Conservation (phyloP, 2,797 vertebrate genomes). For the Agapornis canus region DNA sequence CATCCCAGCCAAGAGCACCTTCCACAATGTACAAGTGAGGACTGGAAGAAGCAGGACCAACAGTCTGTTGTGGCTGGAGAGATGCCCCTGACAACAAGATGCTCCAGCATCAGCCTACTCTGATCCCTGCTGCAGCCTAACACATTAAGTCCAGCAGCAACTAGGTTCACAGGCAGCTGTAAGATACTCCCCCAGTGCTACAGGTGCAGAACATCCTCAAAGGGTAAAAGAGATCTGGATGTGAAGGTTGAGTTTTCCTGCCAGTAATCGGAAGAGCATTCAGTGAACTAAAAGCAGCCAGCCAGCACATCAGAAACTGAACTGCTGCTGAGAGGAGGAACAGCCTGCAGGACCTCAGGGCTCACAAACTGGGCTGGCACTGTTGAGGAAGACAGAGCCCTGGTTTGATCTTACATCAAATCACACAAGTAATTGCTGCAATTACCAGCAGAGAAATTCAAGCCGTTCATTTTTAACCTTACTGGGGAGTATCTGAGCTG, state of each 20-base stretch:
- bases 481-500: neutral
- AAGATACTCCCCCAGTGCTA: neutral
- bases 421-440: neutral
- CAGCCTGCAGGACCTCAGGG: neutral
- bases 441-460: neutral
- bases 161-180: fast-evolving
- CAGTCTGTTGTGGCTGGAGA: neutral
- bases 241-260: neutral
- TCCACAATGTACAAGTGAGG: neutral
- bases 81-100: neutral
- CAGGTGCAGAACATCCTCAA: neutral
- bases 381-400: neutral
- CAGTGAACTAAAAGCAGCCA: neutral
- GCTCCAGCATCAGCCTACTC: neutral
- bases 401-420: neutral
- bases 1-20: neutral
- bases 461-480: neutral
- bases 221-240: neutral
- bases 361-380: neutral
- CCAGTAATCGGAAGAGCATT: fast-evolving
- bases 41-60: neutral
- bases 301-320: neutral
- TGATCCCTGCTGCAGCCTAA: neutral
- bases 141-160: neutral
- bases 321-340: neutral